Evolutionary conservation across 2,797 vertebrate genomes (phyloP).

Genomic region (Hydrolagus colliei): DNA sequence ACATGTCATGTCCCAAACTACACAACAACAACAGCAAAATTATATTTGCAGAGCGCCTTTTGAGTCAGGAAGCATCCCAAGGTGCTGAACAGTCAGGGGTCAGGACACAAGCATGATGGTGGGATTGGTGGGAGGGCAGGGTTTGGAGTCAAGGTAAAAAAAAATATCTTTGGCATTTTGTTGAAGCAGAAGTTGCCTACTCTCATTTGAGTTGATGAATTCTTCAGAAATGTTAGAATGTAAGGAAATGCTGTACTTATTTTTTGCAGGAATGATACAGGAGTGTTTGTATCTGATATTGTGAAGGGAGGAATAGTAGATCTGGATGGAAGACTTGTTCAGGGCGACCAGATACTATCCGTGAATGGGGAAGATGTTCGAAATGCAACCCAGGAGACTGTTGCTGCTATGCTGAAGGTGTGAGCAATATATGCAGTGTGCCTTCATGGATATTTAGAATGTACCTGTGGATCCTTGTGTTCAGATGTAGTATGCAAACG

Average conservation of each 20-base stretch:
- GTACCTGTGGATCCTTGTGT: too few species aligned
- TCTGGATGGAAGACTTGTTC: slow-evolving; percentile 74
- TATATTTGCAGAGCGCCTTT: too few species aligned
- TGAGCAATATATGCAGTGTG: background rate
- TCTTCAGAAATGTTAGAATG: background rate
- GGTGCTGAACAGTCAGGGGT: too few species aligned
- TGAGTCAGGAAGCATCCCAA: too few species aligned
- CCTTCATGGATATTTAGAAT: background rate
- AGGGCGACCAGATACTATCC: slow-evolving; percentile 87
- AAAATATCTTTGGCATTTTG: too few species aligned
- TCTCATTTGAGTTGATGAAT: background rate
- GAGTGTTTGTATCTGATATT: slow-evolving; percentile 93
- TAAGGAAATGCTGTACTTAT: slow-evolving; percentile 19
- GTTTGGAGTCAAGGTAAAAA: too few species aligned
- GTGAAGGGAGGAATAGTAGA: slow-evolving; percentile 88
- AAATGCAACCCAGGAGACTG: slow-evolving; percentile 82
- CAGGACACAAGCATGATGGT: too few species aligned
- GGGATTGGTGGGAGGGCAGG: too few species aligned
- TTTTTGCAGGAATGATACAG: slow-evolving; percentile 76
- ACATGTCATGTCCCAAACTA: too few species aligned
- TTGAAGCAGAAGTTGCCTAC: background rate
- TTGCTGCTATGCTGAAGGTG: slow-evolving; percentile 88
- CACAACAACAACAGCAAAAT: too few species aligned
- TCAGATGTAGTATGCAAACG: too few species aligned
- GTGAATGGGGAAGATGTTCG: slow-evolving; percentile 87